Evolutionary conservation across 2,113 vertebrate genomes (phyloP), one percentile per base, ranked within the genome.

Genomic region (Tringa solitaria): DNA sequence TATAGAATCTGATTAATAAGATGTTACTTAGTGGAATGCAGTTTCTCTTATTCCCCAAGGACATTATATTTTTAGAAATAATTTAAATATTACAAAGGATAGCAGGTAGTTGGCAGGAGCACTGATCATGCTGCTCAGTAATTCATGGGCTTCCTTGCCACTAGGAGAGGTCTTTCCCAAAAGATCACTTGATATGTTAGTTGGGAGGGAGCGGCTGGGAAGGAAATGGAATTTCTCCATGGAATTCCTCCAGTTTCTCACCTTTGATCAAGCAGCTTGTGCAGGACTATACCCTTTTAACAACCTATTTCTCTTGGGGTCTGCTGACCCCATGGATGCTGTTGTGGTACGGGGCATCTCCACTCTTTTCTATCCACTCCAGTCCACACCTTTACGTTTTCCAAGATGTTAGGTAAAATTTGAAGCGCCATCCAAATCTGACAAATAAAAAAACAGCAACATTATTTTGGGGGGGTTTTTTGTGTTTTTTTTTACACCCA

Each of bases 1-100:
- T 69, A 60, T 21, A 90, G 16, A 85, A 79, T 43, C 80, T 76
- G 89, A 95, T 95, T 96, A 96, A 96, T 84, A 70, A 89, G 89
- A 79, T 91, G 86, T 92, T 95, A 89, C 88, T 92, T 32, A 35
- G 69, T 61, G 74, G 80, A 96, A 95, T 69, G 43, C 30, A 65
- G 73, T 86, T 93, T 81, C 89, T 77, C n/a, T 89, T 94, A 46
- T 79, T 92, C 92, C 86, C 90, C 74, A 69, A 91, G 70, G 95
- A 69, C 74, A 77, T 27, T 50, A 81, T 59, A 75, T 85, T 76
- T 91, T 87, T 17, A 92, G 84, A 53, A 68, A 89, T 84, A 64
- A 60, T 67, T 92, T 73, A 56, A 95, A 51, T 84, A 79, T 91
- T 93, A 80, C 53, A 73, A 61, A 92, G 48, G 41, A 46, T 64